Conservation (phyloP, 2,888 invertebrate species). For the Sinodicranocentrus sp. region DNA sequence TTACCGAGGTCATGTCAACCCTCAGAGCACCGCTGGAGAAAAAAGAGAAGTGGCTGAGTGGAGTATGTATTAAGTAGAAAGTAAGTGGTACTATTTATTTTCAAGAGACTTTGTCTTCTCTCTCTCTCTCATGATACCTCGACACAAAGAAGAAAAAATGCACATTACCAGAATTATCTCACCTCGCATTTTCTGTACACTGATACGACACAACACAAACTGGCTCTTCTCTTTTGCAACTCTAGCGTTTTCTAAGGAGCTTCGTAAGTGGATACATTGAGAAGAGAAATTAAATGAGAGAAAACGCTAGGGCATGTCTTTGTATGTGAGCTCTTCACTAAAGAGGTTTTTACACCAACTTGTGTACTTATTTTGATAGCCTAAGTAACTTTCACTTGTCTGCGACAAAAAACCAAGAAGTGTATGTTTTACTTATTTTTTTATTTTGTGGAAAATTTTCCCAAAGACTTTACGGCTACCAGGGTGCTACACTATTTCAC, state of each 20-base stretch:
- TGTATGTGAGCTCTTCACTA: too few species aligned
- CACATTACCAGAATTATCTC: constrained; percentile 23
- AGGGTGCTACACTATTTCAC: too few species aligned
- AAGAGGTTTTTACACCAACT: too few species aligned
- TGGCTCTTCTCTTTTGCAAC: too few species aligned
- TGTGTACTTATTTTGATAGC: too few species aligned
- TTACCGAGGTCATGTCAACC: constrained; percentile 49
- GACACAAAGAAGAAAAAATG: background rate
- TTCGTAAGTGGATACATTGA: background rate
- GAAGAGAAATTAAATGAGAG: background rate
- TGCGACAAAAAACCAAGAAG: too few species aligned
- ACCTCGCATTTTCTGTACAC: background rate
- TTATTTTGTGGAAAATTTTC: too few species aligned
- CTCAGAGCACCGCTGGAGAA: constrained; percentile 24
- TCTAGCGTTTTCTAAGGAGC: background rate
- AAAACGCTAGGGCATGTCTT: too few species aligned
- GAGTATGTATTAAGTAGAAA: constrained; percentile 56
- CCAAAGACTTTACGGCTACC: too few species aligned
- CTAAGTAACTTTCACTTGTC: too few species aligned
- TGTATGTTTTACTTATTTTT: too few species aligned
- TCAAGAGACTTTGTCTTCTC: constrained; percentile 48
- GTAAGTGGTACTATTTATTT: constrained; percentile 61
- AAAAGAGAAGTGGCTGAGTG: constrained; percentile 46
- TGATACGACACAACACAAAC: background rate
- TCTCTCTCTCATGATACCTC: constrained; percentile 14